Evolutionary conservation across 2,888 invertebrate genomes (phyloP).

Genomic region (Thecocarcelia acutangulata): DNA sequence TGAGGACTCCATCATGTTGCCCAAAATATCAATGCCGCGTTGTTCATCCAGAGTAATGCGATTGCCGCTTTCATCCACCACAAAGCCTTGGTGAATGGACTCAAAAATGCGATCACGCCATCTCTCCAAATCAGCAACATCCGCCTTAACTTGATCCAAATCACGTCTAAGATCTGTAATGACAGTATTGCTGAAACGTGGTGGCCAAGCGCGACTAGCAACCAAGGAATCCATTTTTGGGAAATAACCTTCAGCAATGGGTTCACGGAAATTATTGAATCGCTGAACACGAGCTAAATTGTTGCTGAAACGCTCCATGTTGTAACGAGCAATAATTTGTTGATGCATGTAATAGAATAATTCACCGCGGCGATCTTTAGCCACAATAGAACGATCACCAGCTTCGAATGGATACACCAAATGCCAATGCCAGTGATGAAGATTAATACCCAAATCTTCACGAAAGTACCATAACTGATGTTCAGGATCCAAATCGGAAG

Average conservation of each 20-base stretch:
- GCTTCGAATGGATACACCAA: constrained; percentile 89
- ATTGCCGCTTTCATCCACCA: constrained; percentile 84
- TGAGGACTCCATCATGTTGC: constrained; percentile 89
- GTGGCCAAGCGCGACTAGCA: constrained; percentile 89
- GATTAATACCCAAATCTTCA: constrained; percentile 83
- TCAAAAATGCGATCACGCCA: constrained; percentile 89
- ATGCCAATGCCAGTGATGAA: constrained; percentile 84
- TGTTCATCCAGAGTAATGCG: constrained; percentile 84
- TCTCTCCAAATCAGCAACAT: constrained; percentile 86
- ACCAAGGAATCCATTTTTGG: constrained; percentile 91
- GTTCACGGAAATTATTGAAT: constrained; percentile 85
- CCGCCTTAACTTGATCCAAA: constrained; percentile 85
- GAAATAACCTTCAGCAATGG: constrained; percentile 91
- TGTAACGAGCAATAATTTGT: constrained; percentile 85
- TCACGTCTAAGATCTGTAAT: constrained; percentile 86
- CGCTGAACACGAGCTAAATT: constrained; percentile 85
- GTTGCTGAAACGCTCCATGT: constrained; percentile 89
- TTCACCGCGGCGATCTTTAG: constrained; percentile 88
- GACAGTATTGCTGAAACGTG: constrained; percentile 84
- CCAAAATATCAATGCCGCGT: constrained; percentile 89
- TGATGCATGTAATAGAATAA: constrained; percentile 91
- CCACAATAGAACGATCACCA: constrained; percentile 82
- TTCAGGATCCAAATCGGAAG: constrained; percentile 87
- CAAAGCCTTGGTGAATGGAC: constrained; percentile 86
- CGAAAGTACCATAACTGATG: constrained; percentile 85